phyloP scores from a whole-genome alignment of 2,113 vertebrate genomes.

The Seriola dumerili region DNA sequence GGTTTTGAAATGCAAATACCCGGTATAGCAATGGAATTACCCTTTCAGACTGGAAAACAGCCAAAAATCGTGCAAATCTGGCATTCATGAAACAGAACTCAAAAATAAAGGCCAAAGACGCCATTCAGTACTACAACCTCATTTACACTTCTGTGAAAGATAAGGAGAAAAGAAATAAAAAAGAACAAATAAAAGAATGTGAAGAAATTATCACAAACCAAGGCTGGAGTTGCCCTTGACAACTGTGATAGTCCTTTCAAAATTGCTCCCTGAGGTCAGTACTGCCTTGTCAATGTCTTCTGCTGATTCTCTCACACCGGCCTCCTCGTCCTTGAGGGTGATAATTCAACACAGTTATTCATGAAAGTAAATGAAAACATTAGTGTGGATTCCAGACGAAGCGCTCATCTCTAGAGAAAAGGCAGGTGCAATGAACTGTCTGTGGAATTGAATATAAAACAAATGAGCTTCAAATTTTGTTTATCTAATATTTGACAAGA shows the following conservation, averaged over 20 bases:
- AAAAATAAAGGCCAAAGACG: slow-evolving; percentile 49
- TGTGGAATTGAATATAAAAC: slow-evolving; percentile 20
- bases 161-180: slow-evolving; percentile 29
- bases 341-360: slow-evolving; percentile 57
- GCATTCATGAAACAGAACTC: slow-evolving; percentile 43
- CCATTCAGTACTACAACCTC: slow-evolving; percentile 52
- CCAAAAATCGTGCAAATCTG: slow-evolving; percentile 49
- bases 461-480: slow-evolving; percentile 21
- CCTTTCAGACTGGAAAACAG: slow-evolving; percentile 49
- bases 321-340: slow-evolving; percentile 83
- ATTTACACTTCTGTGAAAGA: slow-evolving; percentile 50
- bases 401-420: slow-evolving; percentile 9
- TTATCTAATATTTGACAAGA: slow-evolving; percentile 24
- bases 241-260: slow-evolving; percentile 93
- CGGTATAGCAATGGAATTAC: slow-evolving; percentile 24
- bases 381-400: slow-evolving; percentile 16
- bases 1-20: slow-evolving; percentile 71
- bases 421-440: neutral
- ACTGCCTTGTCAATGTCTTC: slow-evolving; percentile 69
- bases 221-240: slow-evolving; percentile 97
- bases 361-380: slow-evolving; percentile 48
- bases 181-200: slow-evolving; percentile 32
- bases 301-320: slow-evolving; percentile 72
- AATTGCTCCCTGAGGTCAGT: slow-evolving; percentile 80
- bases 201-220: slow-evolving; percentile 85